Evolutionary conservation across 2,888 invertebrate genomes (phyloP), one percentile per base, ranked within the genome.

Genomic region (Dasysyrphus tricinctus): DNA sequence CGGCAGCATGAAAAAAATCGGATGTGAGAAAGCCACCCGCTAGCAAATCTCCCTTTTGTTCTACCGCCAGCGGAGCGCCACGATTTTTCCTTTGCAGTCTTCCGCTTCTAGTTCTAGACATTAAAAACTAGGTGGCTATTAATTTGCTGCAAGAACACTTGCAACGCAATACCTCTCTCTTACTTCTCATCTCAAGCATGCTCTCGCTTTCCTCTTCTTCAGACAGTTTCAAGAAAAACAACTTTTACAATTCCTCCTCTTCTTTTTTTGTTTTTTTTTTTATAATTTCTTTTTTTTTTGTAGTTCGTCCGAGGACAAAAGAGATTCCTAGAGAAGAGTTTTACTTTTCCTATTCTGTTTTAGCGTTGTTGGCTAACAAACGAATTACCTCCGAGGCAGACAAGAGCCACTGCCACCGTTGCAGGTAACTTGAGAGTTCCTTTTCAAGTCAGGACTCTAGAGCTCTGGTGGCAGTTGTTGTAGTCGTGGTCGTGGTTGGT

Each of bases 131-230:
- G 84, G 84, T 85, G 84, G 80, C 84, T 85, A 85, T 85, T 85
- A 85, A 85, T 85, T 85, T 85, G 80, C 80, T 69, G 84, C 84
- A 80, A 85, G 84, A 85, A 85, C 80, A 85, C 80, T 85, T 80
- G 80, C 80, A 80, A 73, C 72, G 51, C 51, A 75, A 63, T 65
- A 57, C 69, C 78, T 49, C 74, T 34, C 78, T 78, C 74, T 74
- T 63, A n/a, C 78, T 44, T 67, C 78, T 74, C 42, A 39, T 67
- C 78, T 74, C 42, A 39, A 51, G 65, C 37, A 44, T 19, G 42
- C 57, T 59, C 39, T 14, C 11, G 51, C 54, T 44, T 47, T 59
- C 37, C 37, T 54, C 44, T 61, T 49, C 82, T 61, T 74, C 56
- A 61, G 72, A 82, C 78, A 70, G 63, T 65, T 80, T 63, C 49